Evolutionary conservation across 2,797 vertebrate genomes (phyloP).

Genomic region (Lacerta bilineata): DNA sequence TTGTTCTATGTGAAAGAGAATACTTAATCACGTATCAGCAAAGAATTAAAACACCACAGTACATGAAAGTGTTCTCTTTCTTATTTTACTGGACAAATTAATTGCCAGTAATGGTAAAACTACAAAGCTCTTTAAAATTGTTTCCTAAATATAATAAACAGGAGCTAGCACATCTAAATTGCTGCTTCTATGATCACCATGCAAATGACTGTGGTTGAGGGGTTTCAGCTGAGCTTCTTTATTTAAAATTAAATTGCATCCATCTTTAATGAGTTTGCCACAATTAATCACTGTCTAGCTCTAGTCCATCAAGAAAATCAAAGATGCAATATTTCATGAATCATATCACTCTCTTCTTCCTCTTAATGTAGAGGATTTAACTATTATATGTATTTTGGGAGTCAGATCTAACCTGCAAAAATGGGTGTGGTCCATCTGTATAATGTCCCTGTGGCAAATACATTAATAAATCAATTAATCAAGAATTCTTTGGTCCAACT

Average conservation of each 20-base stretch:
- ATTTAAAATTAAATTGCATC: not conserved
- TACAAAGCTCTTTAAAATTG: conserved; percentile 63
- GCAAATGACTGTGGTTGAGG: conserved; percentile 37
- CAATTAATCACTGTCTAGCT: too few relatives aligned
- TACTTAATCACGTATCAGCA: conserved; percentile 75
- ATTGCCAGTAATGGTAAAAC: conserved; percentile 68
- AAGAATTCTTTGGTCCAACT: conserved; percentile 18
- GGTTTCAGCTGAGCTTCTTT: conserved; percentile 32
- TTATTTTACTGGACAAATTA: conserved; percentile 73
- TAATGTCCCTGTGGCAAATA: not conserved
- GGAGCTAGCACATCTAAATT: conserved; percentile 48
- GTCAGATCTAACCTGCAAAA: not conserved
- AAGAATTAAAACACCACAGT: conserved; percentile 70
- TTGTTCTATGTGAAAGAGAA: conserved; percentile 76
- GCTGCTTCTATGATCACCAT: conserved; percentile 43
- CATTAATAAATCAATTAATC: not conserved
- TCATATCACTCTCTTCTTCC: not conserved
- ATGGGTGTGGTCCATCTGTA: not conserved
- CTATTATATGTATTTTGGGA: not conserved
- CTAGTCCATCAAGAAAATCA: too few relatives aligned
- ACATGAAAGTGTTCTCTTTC: conserved; percentile 69
- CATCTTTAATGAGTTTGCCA: not conserved
- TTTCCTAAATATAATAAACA: conserved; percentile 67
- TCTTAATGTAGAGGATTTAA: not conserved
- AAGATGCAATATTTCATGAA: too few relatives aligned